phyloP scores from a whole-genome alignment of 1,140 invertebrate genomes.

The Dufourea novaeangliae region DNA sequence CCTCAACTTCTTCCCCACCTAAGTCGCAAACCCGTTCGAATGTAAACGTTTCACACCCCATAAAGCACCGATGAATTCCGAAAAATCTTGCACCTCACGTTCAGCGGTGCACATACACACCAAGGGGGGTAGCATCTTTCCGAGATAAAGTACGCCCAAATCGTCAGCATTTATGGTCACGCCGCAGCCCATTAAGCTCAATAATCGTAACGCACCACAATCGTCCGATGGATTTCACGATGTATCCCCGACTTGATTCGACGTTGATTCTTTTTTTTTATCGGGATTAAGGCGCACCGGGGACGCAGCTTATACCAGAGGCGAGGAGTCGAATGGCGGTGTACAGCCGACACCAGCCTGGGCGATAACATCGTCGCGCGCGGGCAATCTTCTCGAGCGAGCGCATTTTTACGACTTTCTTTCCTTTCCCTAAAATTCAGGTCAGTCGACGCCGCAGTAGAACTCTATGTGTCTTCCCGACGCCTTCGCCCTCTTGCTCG shows the following conservation, averaged over 20 bases:
- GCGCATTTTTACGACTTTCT: constrained; percentile 52
- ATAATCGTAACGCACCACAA: neutral
- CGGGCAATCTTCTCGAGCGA: constrained; percentile 33
- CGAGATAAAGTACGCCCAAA: neutral
- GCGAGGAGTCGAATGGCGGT: constrained; percentile 1
- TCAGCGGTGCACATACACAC: no score
- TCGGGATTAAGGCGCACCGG: neutral
- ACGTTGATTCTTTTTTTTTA: neutral
- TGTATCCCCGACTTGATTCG: neutral
- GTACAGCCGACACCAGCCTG: constrained; percentile 15
- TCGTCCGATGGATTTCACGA: neutral
- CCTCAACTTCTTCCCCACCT: no score
- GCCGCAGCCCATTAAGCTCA: neutral
- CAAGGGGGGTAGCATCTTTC: neutral
- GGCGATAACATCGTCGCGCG: constrained; percentile 25
- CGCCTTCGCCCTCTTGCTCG: constrained; percentile 1
- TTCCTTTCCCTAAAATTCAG: constrained; percentile 20
- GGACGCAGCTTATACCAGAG: neutral
- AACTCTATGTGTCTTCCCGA: constrained; percentile 2
- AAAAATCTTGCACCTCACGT: neutral
- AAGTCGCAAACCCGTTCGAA: neutral
- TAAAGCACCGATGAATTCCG: neutral
- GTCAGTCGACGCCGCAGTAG: constrained; percentile 21
- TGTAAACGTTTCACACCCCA: neutral
- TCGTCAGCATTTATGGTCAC: neutral